Conservation (phyloP, 2,797 vertebrate species). For the Danionella dracula region DNA sequence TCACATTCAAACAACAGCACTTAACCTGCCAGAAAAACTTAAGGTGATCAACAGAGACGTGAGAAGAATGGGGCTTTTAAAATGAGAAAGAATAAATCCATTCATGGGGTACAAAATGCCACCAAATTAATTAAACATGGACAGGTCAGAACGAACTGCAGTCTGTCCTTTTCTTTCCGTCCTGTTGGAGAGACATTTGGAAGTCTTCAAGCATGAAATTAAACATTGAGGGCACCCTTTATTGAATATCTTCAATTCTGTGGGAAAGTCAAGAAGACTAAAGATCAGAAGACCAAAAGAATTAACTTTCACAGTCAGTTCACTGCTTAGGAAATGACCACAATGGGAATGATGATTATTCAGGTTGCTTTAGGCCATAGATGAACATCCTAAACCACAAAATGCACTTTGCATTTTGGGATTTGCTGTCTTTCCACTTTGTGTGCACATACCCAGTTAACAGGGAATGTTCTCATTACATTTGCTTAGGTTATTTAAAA, state of each 20-base stretch:
- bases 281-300: constrained; percentile 16
- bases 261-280: constrained; percentile 44
- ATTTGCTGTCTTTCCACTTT: constrained; percentile 2
- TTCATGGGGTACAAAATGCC: constrained; percentile 26
- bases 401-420: neutral
- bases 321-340: constrained; percentile 1
- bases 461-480: neutral
- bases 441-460: neutral
- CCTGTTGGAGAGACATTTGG: constrained; percentile 66
- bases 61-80: neutral
- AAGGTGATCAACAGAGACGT: neutral
- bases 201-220: constrained; percentile 76
- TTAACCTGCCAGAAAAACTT: neutral
- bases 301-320: constrained; percentile 20
- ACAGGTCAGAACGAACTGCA: constrained; percentile 30
- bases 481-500: too few species aligned
- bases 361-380: neutral
- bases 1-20: neutral
- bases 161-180: constrained; percentile 42
- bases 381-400: neutral
- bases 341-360: constrained; percentile 16
- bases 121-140: constrained; percentile 42
- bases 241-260: constrained; percentile 65
- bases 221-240: constrained; percentile 72
- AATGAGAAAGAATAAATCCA: neutral